A percentile compares a stretch with the other conserved stretches of the same genome.
phyloP scores from a whole-genome alignment of 2,888 invertebrate species.

The Amaurobius ferox region DNA sequence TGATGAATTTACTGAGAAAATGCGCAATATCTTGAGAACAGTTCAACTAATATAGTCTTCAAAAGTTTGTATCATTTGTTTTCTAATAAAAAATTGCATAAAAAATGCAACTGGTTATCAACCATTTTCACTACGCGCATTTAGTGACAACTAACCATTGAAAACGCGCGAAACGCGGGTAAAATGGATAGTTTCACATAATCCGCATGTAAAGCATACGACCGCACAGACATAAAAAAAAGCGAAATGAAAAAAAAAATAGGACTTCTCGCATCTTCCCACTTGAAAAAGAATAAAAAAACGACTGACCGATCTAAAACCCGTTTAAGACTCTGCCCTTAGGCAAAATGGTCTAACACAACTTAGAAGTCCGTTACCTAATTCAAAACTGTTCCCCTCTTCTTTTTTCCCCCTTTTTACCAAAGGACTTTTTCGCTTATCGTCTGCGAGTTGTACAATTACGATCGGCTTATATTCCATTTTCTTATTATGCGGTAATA shows the following conservation, averaged over 20 bases:
- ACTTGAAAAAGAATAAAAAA: slow-evolving; percentile 5
- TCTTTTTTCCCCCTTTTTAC: neutral
- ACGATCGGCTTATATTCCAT: neutral
- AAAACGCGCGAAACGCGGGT: no score
- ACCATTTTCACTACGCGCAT: no score
- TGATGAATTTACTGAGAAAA: no score
- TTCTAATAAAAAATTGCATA: no score
- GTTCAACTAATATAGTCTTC: no score
- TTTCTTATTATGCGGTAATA: slow-evolving; percentile 6
- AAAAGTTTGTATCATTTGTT: no score
- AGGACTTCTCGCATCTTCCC: slow-evolving; percentile 13
- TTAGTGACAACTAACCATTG: no score
- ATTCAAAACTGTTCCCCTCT: neutral
- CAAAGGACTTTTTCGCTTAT: neutral
- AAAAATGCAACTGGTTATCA: no score
- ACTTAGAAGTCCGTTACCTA: slow-evolving; percentile 8
- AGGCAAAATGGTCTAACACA: neutral
- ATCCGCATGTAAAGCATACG: no score
- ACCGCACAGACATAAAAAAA: neutral
- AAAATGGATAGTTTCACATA: no score
- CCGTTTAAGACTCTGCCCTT: neutral
- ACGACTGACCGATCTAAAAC: neutral
- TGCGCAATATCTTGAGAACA: no score
- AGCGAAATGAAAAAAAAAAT: neutral
- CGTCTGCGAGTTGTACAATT: neutral